Conservation (phyloP, 2,113 vertebrate species). For the Zosterops hypoxanthus region DNA sequence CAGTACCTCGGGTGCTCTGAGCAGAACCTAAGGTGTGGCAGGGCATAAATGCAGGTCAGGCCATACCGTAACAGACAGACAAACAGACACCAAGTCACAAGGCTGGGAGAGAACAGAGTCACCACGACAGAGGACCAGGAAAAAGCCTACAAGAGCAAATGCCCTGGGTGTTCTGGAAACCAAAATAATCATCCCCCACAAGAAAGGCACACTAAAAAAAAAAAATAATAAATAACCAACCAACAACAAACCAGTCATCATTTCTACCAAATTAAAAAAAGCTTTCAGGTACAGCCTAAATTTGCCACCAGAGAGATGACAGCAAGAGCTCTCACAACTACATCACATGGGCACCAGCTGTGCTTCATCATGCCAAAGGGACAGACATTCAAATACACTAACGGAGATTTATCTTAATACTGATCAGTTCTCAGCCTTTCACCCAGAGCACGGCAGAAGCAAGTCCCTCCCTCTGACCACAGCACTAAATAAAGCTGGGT, state of each 20-base stretch:
- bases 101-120: background rate
- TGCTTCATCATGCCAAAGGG: background rate
- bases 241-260: background rate
- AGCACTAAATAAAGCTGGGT: background rate
- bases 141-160: background rate
- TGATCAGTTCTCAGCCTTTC: background rate
- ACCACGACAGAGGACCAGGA: background rate
- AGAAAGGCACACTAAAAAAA: conserved; percentile 21
- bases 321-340: background rate
- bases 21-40: conserved; percentile 41
- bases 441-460: background rate
- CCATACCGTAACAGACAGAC: background rate
- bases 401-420: background rate
- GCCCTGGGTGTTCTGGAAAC: conserved; percentile 18
- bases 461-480: background rate
- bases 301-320: background rate
- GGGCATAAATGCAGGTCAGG: background rate
- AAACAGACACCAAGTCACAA: background rate
- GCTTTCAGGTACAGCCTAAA: background rate
- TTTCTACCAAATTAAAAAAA: background rate
- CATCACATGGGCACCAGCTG: background rate
- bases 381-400: background rate
- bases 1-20: conserved; percentile 53
- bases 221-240: background rate
- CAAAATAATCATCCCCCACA: background rate